A percentile compares a stretch with the other conserved stretches of the same genome.
Conservation (phyloP, 1,140 invertebrate species). For the Diplogasteroides magnus region DNA sequence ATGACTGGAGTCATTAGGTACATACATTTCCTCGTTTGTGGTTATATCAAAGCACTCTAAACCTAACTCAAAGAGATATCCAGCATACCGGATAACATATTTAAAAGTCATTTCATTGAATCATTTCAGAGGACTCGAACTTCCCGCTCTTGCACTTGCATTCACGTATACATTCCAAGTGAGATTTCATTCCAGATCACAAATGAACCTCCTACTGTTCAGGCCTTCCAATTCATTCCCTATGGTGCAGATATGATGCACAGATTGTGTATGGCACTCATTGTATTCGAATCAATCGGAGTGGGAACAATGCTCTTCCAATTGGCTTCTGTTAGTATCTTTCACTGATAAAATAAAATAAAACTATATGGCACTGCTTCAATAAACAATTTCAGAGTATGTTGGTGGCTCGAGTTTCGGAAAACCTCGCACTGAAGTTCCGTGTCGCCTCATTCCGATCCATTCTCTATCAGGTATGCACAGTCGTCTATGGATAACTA, state of each 20-base stretch:
- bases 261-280: slow-evolving; percentile 16
- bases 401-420: slow-evolving; percentile 24
- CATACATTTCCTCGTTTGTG: no score
- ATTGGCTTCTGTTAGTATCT: slow-evolving; percentile 29
- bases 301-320: slow-evolving; percentile 22
- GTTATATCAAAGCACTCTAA: no score
- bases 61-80: no score
- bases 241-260: slow-evolving; percentile 19
- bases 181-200: not conserved
- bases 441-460: slow-evolving; percentile 54
- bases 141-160: slow-evolving; percentile 23
- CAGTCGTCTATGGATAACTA: not conserved
- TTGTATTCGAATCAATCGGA: slow-evolving; percentile 17
- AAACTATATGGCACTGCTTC: no score
- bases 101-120: not conserved
- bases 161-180: slow-evolving; percentile 20
- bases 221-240: slow-evolving; percentile 21
- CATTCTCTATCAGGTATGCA: slow-evolving; percentile 56
- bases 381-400: slow-evolving; percentile 23
- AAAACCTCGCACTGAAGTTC: slow-evolving; percentile 30
- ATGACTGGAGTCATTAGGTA: not conserved
- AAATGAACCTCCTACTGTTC: not conserved
- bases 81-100: no score
- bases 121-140: slow-evolving; percentile 27
- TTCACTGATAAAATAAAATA: no score